A percentile compares a stretch with the other conserved stretches of the same genome.
These are phyloP conservation scores for Halichoeres trimaculatus DNA, from an alignment of 2,113 vertebrate genomes.

Conservation along the genomic window DNA sequence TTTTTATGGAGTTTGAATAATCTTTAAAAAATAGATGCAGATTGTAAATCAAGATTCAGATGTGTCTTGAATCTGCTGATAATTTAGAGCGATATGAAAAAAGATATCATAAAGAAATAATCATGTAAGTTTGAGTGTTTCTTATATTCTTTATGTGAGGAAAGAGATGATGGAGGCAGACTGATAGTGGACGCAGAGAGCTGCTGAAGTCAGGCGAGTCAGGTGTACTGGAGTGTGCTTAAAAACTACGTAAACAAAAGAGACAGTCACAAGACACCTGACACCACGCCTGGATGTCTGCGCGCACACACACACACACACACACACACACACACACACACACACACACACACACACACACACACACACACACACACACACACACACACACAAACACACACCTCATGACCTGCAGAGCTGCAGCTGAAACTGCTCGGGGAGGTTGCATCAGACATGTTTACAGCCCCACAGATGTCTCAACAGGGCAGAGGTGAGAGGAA, in stretches of 20 bases:
- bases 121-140: neutral
- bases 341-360: no score
- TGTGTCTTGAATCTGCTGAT: no score
- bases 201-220: neutral
- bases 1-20: no score
- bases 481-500: neutral
- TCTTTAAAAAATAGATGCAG: no score
- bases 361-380: no score
- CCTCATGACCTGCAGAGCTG: slow-evolving; percentile 36
- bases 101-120: no score
- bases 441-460: slow-evolving; percentile 58
- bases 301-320: no score
- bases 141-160: no score
- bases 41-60: no score
- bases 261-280: slow-evolving; percentile 49
- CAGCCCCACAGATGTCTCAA: neutral
- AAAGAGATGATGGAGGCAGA: neutral
- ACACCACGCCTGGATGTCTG: slow-evolving; percentile 12
- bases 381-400: slow-evolving; percentile 4
- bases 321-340: no score
- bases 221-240: neutral
- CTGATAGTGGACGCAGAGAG: neutral
- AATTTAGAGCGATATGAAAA: no score
- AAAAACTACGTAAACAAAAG: slow-evolving; percentile 22
- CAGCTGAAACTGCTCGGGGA: slow-evolving; percentile 39